These are phyloP conservation scores for Cassiopea xamachana DNA, from an alignment of 30 jellyfish, hydroid and myxozoan genomes.

Conservation along the genomic window DNA sequence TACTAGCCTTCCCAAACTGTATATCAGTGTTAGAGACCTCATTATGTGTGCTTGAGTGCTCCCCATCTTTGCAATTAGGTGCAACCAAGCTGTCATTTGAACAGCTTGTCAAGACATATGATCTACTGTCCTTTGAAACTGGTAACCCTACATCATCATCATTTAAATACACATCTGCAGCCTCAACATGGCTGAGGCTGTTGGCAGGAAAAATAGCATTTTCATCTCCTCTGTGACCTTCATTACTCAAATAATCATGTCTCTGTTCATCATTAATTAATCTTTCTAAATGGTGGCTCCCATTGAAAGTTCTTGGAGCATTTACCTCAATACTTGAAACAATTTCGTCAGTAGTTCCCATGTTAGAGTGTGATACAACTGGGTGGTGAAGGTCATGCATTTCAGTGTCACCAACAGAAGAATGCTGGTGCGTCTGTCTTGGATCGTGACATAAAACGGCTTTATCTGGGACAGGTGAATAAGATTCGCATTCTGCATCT, in stretches of 20 bases:
- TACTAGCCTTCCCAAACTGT: background rate
- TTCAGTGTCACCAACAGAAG: background rate
- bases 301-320: background rate
- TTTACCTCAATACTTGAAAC: background rate
- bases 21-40: background rate
- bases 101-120: background rate
- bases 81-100: background rate
- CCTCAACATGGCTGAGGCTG: constrained; percentile 11
- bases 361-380: background rate
- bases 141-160: constrained; percentile 64
- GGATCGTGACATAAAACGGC: background rate
- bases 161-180: constrained; percentile 25
- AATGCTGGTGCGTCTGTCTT: background rate
- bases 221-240: background rate
- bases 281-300: background rate
- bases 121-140: background rate
- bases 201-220: background rate
- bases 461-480: background rate
- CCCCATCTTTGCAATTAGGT: constrained; percentile 9
- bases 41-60: background rate
- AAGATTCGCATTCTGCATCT: background rate
- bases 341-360: background rate
- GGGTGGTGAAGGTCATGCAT: background rate
- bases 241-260: background rate
- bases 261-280: background rate